Evolutionary conservation across 2,113 vertebrate species (phyloP).

Genomic region (Cinclus mexicanus): DNA sequence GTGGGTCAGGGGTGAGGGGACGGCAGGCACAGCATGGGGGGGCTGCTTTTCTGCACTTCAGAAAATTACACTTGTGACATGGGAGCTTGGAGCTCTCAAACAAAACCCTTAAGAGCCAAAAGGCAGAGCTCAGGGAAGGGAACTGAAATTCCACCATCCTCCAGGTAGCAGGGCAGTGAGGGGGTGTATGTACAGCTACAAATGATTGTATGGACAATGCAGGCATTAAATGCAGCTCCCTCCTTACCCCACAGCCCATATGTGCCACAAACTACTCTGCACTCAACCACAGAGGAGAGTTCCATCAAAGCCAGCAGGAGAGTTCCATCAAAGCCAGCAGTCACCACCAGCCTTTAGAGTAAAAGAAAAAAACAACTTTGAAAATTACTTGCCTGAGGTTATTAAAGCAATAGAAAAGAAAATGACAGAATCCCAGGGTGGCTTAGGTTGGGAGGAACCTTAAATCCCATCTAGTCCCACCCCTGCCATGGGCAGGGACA

Average conservation of each 20-base stretch:
- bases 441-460: not conserved
- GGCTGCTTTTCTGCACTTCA: not conserved
- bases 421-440: not conserved
- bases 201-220: fast-evolving
- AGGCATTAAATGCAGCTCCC: not conserved
- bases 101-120: not conserved
- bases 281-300: not conserved
- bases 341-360: not conserved
- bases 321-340: not conserved
- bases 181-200: not conserved
- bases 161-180: not conserved
- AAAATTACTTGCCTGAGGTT: not conserved
- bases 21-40: not conserved
- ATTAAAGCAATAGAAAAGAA: not conserved
- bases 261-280: not conserved
- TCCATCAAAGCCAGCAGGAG: not conserved
- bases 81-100: not conserved
- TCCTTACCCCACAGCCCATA: not conserved
- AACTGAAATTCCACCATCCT: not conserved
- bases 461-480: not conserved
- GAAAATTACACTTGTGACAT: not conserved
- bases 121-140: not conserved
- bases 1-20: not conserved
- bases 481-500: not conserved
- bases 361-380: not conserved